A percentile compares a stretch with the other conserved stretches of the same genome.
phyloP scores from a whole-genome alignment of 2,113 vertebrate genomes.

The Silurus asotus region DNA sequence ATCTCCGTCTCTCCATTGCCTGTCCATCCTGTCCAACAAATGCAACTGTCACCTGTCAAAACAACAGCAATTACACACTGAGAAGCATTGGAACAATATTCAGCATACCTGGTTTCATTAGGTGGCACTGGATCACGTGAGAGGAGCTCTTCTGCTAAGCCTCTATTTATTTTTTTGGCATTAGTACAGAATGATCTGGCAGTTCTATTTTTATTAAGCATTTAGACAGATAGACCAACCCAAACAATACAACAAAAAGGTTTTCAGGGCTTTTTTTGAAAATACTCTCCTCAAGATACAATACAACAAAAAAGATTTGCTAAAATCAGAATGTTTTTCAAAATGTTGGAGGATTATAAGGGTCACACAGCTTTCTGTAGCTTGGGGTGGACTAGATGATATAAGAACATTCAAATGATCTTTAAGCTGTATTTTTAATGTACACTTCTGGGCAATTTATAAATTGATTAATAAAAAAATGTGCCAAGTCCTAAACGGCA shows the following conservation, averaged over 20 bases:
- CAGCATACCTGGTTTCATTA: neutral
- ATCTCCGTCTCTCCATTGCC: neutral
- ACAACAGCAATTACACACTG: constrained; percentile 23
- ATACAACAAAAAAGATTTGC: neutral
- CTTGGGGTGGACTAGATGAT: neutral
- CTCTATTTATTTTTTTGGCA: neutral
- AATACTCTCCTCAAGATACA: neutral
- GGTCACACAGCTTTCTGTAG: too few relatives aligned
- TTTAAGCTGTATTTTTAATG: neutral
- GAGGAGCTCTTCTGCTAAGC: neutral
- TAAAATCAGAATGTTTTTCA: neutral
- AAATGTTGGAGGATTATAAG: neutral
- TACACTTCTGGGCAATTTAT: neutral
- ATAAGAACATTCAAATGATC: neutral
- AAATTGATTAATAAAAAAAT: too few relatives aligned
- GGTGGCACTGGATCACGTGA: neutral
- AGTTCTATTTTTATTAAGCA: neutral
- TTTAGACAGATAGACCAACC: neutral
- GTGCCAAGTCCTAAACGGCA: too few relatives aligned
- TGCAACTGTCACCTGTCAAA: constrained; percentile 38
- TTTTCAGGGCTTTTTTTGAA: neutral
- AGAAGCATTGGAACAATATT: neutral
- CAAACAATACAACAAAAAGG: neutral
- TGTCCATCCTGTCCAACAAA: constrained; percentile 5
- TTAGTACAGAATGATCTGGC: neutral